phyloP scores from a whole-genome alignment of 2,797 vertebrate species.

The Eupleurogrammus muticus region DNA sequence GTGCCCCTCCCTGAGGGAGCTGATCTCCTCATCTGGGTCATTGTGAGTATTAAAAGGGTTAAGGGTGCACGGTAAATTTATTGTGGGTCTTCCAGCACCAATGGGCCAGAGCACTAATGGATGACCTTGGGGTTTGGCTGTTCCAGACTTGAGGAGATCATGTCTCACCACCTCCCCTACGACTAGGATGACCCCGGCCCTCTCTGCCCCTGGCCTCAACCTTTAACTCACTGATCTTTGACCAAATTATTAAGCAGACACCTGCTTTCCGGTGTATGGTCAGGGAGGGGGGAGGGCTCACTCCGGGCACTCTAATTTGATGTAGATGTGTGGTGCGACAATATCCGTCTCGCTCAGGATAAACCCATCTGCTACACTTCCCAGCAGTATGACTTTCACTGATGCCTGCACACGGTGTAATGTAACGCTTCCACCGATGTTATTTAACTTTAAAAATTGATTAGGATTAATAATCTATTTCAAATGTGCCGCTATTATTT shows the following conservation, averaged over 20 bases:
- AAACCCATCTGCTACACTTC: constrained; percentile 85
- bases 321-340: constrained; percentile 87
- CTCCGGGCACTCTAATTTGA: constrained; percentile 89
- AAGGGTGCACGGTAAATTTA: constrained; percentile 97
- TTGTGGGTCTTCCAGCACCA: constrained; percentile 88
- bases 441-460: constrained; percentile 43
- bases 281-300: constrained; percentile 66
- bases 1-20: constrained; percentile 80
- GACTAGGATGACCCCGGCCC: constrained; percentile 91
- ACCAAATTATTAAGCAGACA: constrained; percentile 99
- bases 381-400: constrained; percentile 57
- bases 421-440: constrained; percentile 35
- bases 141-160: constrained; percentile 92
- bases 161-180: constrained; percentile 89
- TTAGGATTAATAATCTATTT: constrained; percentile 43
- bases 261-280: constrained; percentile 92
- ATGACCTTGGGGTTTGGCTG: constrained; percentile 97
- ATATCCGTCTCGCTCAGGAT: constrained; percentile 80
- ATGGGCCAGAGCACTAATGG: constrained; percentile 98
- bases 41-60: constrained; percentile 94
- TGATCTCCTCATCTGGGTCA: constrained; percentile 88
- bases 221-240: constrained; percentile 99
- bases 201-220: constrained; percentile 91
- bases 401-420: constrained; percentile 8
- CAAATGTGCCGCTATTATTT: constrained; percentile 33